phyloP scores from a whole-genome alignment of 2,888 invertebrate genomes.

The Portevinia maculata region DNA sequence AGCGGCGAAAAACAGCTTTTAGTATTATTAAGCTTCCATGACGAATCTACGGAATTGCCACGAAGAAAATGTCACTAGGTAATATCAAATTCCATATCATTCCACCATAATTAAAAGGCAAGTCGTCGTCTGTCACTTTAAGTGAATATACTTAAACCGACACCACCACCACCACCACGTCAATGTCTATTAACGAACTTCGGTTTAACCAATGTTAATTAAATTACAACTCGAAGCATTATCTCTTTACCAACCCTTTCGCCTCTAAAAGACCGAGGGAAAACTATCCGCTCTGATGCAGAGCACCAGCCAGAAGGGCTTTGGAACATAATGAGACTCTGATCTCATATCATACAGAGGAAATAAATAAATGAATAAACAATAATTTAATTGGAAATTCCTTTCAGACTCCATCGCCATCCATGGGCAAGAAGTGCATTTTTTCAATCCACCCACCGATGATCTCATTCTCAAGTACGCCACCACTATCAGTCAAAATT shows the following conservation, averaged over 20 bases:
- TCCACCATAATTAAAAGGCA: constrained; percentile 48
- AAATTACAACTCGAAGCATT: constrained; percentile 35
- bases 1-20: not conserved
- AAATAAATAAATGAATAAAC: constrained; percentile 21
- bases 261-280: not conserved
- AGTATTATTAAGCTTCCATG: constrained; percentile 44
- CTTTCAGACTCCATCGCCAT: not conserved
- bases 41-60: constrained; percentile 17
- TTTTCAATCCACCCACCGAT: constrained; percentile 10
- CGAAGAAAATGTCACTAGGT: constrained; percentile 11
- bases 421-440: not conserved
- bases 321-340: not conserved
- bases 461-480: constrained; percentile 7
- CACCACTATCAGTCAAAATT: constrained; percentile 35
- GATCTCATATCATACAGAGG: constrained; percentile 3
- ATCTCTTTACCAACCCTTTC: constrained; percentile 15
- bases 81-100: constrained; percentile 57
- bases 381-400: constrained; percentile 33
- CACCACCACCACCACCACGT: not conserved
- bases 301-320: not conserved
- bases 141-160: constrained; percentile 27
- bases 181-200: constrained; percentile 27
- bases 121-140: constrained; percentile 44
- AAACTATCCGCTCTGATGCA: not conserved
- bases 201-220: constrained; percentile 42